Evolutionary conservation across 2,888 invertebrate species (phyloP), one percentile per base, ranked within the genome.

Genomic region (Pseudoips prasinana): DNA sequence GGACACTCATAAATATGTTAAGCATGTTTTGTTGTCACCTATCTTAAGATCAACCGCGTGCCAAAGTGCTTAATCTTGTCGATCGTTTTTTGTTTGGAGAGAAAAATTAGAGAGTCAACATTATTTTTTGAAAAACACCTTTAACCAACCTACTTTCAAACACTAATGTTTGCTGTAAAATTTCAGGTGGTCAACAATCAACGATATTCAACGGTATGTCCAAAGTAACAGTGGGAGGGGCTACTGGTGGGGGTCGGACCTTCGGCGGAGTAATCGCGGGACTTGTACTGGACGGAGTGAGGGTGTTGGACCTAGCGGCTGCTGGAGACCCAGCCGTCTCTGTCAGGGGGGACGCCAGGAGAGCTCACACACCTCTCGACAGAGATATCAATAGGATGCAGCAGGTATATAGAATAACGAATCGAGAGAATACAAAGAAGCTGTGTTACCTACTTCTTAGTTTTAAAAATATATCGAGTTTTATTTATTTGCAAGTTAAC

Each of bases 241-340:
- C 78, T 0, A 51, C 65, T 0, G 93, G 93, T 96, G 23, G 8
- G 97, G 97, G 0, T 79, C 75, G 0, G 56, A 93, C 96, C 1
- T 98, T 97, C 84, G 91, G 93, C 37, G 98, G 98, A 0, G 94
- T 96, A 97, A 7, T 98, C 35, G 94, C 97, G 1, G 98, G 98
- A 0, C 87, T 98, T 6, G 97, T 96, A 7, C 94, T 96, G 34
- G 97, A 97, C 71, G 95, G 96, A 3, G 90, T 94, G 36, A 86
- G 96, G 27, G 92, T 97, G 9, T 86, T 98, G 46, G 98, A 98
- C 74, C 79, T 95, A 70, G 95, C 96, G 0, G 94, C 96, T 0
- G 94, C 95, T 28, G 94, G 94, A 22, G 96, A 28, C 72, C 90
- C 94, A 0, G 91, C 94, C 32, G 93, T 94, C 0, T 92, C 92